phyloP scores from a whole-genome alignment of 2,113 vertebrate species.

The Zosterops borbonicus region DNA sequence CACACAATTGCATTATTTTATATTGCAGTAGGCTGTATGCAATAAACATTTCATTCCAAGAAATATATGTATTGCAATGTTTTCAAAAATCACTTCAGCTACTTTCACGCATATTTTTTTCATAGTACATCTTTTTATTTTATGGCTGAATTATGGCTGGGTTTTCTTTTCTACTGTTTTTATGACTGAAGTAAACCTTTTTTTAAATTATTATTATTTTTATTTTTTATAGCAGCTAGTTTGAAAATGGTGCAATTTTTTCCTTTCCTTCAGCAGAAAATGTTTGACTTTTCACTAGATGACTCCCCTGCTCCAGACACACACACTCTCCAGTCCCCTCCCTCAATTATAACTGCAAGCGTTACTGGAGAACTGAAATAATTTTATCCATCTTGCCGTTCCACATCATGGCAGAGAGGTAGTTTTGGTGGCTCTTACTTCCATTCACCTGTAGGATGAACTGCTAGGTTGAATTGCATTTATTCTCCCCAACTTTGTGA shows the following conservation, averaged over 20 bases:
- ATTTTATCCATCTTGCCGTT: background rate
- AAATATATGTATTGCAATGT: constrained; percentile 10
- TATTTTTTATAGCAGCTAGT: background rate
- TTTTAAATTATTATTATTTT: background rate
- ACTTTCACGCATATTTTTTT: background rate
- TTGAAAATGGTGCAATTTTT: background rate
- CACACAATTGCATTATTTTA: background rate
- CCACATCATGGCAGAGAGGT: background rate
- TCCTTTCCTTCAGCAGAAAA: background rate
- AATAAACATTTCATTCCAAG: constrained; percentile 34
- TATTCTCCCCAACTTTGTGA: background rate
- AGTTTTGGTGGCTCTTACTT: background rate
- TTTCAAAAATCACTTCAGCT: constrained; percentile 22
- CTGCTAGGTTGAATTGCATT: background rate
- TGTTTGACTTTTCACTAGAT: background rate
- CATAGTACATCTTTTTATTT: constrained; percentile 16
- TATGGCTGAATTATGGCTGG: background rate
- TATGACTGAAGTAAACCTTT: background rate
- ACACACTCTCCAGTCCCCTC: background rate
- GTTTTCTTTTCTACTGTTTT: constrained; percentile 29
- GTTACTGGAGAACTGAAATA: background rate
- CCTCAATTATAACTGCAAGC: background rate
- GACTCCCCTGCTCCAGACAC: background rate
- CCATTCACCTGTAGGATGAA: background rate
- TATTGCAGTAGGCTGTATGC: background rate